Base-by-base conservation (phyloP, 1,140 invertebrate genomes). In the Ladona fulva region DNA sequence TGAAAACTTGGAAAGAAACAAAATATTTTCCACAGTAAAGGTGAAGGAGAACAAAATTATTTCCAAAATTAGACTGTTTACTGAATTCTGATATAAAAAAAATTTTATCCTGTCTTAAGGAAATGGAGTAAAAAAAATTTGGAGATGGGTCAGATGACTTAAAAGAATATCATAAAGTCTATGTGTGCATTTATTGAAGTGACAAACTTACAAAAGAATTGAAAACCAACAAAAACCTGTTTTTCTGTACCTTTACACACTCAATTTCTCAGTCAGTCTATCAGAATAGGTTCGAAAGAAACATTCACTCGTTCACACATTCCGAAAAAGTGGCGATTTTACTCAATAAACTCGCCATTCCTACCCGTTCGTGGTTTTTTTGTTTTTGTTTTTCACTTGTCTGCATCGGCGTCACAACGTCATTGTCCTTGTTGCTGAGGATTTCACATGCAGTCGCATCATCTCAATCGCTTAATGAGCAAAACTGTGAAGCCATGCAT, bases 401-500 rank as follows among this genome's bases (percentile, higher is more conserved):
- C 12, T 19, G 3, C 3, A 66, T 22, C n/a, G 12, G 3, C 14
- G n/a, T 22, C 52, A 66, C 14, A 3, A 3, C 14, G 10, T 52
- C 10, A 19, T 11, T 10, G 44, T 52, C 44, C 19, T 19, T 19
- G 44, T 52, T 19, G 44, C 44, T 52, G 19, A 66, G 52, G n/a
- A 66, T 66, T 12, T 12, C 14, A 12, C 52, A 19, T 22, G 3
- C n/a, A 22, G 14, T 66, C 52, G 14, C 52, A 66, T 78, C 78
- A 78, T 76, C 78, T 78, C 74, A 78, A 42, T 22, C 59, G 29
- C 76, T 78, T 78, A 42, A 78, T 42, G 24, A 78, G 25, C 25
- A 78, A 76, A 76, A 78, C 74, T 78, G 78, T 78, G 42, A 78
- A 78, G 76, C 78, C 76, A 77, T 78, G 52, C 24, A 78, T 37